phyloP scores from a whole-genome alignment of 2,113 vertebrate genomes.

The Seriola dumerili region DNA sequence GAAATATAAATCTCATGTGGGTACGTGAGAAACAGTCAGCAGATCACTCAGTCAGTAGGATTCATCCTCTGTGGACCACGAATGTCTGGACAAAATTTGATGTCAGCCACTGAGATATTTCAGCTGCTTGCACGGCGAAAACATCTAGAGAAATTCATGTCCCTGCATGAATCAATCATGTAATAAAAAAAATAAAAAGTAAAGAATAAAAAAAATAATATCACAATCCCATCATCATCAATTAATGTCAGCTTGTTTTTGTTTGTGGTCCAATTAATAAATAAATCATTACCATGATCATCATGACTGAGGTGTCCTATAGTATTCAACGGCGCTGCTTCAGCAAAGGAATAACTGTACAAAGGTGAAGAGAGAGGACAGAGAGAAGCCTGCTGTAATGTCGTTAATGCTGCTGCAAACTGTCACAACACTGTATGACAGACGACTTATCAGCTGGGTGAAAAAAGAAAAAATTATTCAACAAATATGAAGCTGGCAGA shows the following conservation, averaged over 20 bases:
- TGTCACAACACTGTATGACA: slow-evolving; percentile 54
- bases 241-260: neutral
- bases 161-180: neutral
- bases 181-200: neutral
- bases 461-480: slow-evolving; percentile 18
- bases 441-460: slow-evolving; percentile 41
- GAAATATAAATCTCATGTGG: no score
- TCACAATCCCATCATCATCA: neutral
- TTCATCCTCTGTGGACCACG: neutral
- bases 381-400: slow-evolving; percentile 15
- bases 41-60: neutral
- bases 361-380: neutral
- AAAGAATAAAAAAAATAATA: neutral
- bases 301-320: neutral
- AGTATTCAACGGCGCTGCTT: neutral
- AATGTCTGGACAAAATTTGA: neutral
- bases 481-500: slow-evolving; percentile 39
- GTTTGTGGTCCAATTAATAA: neutral
- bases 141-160: neutral
- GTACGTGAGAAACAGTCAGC: neutral
- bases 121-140: no score
- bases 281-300: neutral
- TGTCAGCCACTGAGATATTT: neutral
- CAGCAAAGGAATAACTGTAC: neutral
- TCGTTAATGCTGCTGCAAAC: slow-evolving; percentile 36